Percentiles rank a stretch among this genome's conserved stretches.
Evolutionary conservation across 2,113 vertebrate genomes (phyloP).

Genomic region (Sitta europaea): DNA sequence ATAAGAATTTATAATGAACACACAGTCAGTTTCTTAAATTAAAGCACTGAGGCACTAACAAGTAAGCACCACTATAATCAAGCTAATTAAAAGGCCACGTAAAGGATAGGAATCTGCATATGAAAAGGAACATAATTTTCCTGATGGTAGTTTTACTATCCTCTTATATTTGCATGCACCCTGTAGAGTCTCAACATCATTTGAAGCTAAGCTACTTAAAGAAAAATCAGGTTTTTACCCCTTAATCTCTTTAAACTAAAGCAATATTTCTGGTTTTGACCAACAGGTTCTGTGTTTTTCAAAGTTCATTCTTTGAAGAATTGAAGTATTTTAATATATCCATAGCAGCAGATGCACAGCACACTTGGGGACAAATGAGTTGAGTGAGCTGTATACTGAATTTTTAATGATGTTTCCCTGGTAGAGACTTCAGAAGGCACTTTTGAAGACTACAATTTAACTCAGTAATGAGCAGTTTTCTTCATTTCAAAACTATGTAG

Average conservation of each 20-base stretch:
- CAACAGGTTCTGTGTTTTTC: conserved; percentile 32
- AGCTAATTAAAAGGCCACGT: conserved; percentile 53
- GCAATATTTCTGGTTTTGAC: not conserved
- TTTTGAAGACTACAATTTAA: conserved; percentile 52
- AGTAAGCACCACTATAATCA: conserved; percentile 48
- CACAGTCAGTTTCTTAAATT: conserved; percentile 38
- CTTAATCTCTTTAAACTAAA: conserved; percentile 46
- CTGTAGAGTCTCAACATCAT: not conserved
- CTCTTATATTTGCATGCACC: conserved; percentile 33
- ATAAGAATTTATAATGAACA: conserved; percentile 31
- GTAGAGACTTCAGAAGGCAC: conserved; percentile 43
- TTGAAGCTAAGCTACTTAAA: conserved; percentile 26
- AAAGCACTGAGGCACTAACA: conserved; percentile 8
- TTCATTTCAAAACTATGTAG: not conserved
- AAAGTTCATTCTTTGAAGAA: conserved; percentile 39
- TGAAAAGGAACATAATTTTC: conserved; percentile 50
- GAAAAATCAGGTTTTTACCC: not conserved
- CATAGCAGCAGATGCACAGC: conserved; percentile 35
- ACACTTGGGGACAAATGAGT: conserved; percentile 51
- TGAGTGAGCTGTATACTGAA: conserved; percentile 48
- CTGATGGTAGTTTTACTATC: conserved; percentile 28
- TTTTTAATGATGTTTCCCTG: conserved; percentile 57
- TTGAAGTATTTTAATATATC: conserved; percentile 37
- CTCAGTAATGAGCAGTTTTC: not conserved
- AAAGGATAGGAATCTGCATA: conserved; percentile 45